Conservation (phyloP, 2,888 invertebrate species). For the Limenitis camilla region DNA sequence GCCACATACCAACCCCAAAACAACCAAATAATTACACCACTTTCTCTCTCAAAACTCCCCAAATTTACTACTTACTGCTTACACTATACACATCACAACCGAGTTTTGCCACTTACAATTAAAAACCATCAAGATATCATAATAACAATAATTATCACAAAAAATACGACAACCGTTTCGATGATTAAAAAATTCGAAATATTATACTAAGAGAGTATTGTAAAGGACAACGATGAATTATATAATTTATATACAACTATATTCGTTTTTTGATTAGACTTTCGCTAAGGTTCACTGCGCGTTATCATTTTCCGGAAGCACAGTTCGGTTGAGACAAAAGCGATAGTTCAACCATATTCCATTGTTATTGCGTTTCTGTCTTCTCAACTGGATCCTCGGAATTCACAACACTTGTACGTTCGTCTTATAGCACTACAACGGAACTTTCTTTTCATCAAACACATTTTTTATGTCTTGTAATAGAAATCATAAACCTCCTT, state of each 20-base stretch:
- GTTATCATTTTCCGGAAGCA: slow-evolving; percentile 57
- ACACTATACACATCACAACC: slow-evolving; percentile 73
- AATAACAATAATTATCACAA: slow-evolving; percentile 56
- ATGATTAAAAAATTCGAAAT: slow-evolving; percentile 64
- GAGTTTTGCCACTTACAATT: slow-evolving; percentile 67
- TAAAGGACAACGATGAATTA: slow-evolving; percentile 50
- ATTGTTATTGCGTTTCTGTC: slow-evolving; percentile 57
- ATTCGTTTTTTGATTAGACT: slow-evolving; percentile 27
- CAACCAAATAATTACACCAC: background rate
- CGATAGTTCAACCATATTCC: slow-evolving; percentile 68
- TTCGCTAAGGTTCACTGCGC: slow-evolving; percentile 48
- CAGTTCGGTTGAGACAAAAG: slow-evolving; percentile 45
- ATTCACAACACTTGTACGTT: slow-evolving; percentile 56
- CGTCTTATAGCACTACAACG: slow-evolving; percentile 52
- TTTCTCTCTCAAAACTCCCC: slow-evolving; percentile 4
- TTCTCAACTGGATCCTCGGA: slow-evolving; percentile 61
- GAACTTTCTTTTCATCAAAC: slow-evolving; percentile 56
- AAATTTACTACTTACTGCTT: slow-evolving; percentile 55
- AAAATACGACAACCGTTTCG: slow-evolving; percentile 74
- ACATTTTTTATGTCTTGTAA: slow-evolving; percentile 62
- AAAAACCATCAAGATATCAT: slow-evolving; percentile 15
- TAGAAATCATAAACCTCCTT: slow-evolving; percentile 46
- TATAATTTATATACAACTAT: slow-evolving; percentile 31
- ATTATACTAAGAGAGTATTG: slow-evolving; percentile 29
- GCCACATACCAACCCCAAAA: slow-evolving; percentile 27